Evolutionary conservation across 2,888 invertebrate genomes (phyloP), one percentile per base, ranked within the genome.

Genomic region (Dioctria linearis): DNA sequence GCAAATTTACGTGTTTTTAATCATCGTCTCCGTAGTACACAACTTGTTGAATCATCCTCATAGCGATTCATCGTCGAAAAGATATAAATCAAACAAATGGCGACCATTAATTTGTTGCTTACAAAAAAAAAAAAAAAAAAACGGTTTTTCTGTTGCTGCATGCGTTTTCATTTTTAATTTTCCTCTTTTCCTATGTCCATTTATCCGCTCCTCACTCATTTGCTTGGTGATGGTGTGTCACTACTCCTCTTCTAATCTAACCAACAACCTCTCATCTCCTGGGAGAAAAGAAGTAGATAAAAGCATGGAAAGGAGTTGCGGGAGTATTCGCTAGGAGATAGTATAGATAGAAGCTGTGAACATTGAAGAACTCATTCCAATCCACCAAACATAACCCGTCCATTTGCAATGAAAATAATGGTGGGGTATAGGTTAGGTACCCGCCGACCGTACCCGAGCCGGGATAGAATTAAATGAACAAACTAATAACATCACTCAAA

Each of bases 401-500:
- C 39, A 69, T 46, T n/a, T 25, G 63, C 43, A 37, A 79, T n/a
- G 13, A 42, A 43, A 37, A 46, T 57, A 67, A 25, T 39, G 42
- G 42, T 3, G 6, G 42, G 43, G 46, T 25, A 25, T 25, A 25
- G 25, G 25, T 25, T 25, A 25, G 25, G 25, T 25, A 25, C 25
- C 25, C 25, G 25, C 25, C 25, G 25, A 25, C 25, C 25, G 25
- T 25, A 25, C 25, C 25, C 25, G 25, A 25, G 25, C 25, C 25
- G 46, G 9, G 39, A 59, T 43, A 67, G 78, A 80, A 78, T 76
- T 73, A 82, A 71, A 78, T 80, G 82, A 78, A 63, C 82, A 80
- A 80, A 82, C 82, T 82, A 80, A 82, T 80, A 80, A 78, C 80
- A 80, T 80, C 82, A 80, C 78, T 54, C 63, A 71, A 25, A 25